Evolutionary conservation across 2,888 invertebrate genomes (phyloP).

Genomic region (Ephialtes manifestator): DNA sequence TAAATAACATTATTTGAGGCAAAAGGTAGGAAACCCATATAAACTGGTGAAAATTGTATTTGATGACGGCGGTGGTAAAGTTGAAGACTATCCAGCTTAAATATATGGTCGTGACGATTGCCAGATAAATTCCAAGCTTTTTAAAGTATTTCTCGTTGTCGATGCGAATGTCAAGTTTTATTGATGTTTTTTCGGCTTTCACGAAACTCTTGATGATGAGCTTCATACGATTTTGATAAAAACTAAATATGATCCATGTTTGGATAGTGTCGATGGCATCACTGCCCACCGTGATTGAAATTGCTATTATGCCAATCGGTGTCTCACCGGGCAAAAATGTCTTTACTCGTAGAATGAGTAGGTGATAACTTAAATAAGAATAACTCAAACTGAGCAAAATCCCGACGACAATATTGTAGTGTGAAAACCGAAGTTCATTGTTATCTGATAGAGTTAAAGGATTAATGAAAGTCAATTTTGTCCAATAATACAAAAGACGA

Average conservation of each 20-base stretch:
- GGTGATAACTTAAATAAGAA: background rate
- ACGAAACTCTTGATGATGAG: conserved; percentile 1
- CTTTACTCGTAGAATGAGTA: background rate
- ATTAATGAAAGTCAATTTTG: conserved; percentile 31
- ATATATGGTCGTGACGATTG: background rate
- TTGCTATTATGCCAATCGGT: background rate
- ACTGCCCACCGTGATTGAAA: background rate
- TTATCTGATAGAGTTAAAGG: background rate
- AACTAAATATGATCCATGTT: background rate
- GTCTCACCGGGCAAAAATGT: background rate
- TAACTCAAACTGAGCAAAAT: background rate
- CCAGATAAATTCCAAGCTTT: background rate
- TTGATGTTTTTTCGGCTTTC: background rate
- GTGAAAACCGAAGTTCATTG: conserved; percentile 1
- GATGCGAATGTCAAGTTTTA: background rate
- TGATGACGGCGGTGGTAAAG: too few relatives aligned
- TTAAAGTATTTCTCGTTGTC: conserved; percentile 22
- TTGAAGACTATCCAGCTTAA: background rate
- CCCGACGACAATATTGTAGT: conserved; percentile 2
- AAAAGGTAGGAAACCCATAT: background rate
- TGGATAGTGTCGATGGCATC: background rate
- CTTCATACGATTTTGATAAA: conserved; percentile 31
- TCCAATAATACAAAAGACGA: conserved; percentile 24
- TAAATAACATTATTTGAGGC: conserved; percentile 1
- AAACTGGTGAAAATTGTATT: too few relatives aligned